Percentiles rank a stretch among this genome's conserved stretches.
phyloP scores from a whole-genome alignment of 2,113 vertebrate species.

The Podarcis raffonei region DNA sequence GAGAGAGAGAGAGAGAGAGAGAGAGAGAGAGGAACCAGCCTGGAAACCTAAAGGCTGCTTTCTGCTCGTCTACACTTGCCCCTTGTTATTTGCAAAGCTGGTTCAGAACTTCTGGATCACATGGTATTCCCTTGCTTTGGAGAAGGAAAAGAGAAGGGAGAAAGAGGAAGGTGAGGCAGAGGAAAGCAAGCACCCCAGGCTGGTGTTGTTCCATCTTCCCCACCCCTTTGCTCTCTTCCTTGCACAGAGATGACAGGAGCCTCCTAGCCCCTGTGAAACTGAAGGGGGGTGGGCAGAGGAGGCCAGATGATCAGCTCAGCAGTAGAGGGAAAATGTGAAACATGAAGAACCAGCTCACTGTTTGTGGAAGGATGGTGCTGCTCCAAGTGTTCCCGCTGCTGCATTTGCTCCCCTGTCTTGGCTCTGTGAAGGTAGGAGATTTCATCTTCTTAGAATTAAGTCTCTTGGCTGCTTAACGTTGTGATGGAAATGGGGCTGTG shows the following conservation, averaged over 20 bases:
- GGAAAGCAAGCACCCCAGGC: constrained; percentile 36
- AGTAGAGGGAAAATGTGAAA: constrained; percentile 16
- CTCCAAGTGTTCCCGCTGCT: constrained; percentile 39
- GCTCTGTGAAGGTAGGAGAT: constrained; percentile 61
- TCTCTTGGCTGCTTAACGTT: neutral
- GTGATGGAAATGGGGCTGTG: neutral
- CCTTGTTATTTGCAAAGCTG: neutral
- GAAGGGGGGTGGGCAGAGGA: neutral
- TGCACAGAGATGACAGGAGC: constrained; percentile 10
- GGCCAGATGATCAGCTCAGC: constrained; percentile 11
- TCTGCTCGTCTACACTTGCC: constrained; percentile 29
- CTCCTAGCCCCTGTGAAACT: neutral
- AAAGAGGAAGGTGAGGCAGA: neutral
- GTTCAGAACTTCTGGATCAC: neutral
- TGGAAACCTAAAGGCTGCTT: constrained; percentile 25
- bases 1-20: neutral
- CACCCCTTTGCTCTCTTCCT: constrained; percentile 8
- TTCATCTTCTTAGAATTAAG: neutral
- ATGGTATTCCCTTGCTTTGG: neutral
- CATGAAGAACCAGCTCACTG: constrained; percentile 41
- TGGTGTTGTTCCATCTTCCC: constrained; percentile 18
- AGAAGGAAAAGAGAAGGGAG: neutral
- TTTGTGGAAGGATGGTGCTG: constrained; percentile 50
- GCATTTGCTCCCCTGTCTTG: constrained; percentile 43
- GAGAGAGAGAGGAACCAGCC: neutral